phyloP scores from a whole-genome alignment of 2,888 invertebrate genomes.

The Polyploca ridens region DNA sequence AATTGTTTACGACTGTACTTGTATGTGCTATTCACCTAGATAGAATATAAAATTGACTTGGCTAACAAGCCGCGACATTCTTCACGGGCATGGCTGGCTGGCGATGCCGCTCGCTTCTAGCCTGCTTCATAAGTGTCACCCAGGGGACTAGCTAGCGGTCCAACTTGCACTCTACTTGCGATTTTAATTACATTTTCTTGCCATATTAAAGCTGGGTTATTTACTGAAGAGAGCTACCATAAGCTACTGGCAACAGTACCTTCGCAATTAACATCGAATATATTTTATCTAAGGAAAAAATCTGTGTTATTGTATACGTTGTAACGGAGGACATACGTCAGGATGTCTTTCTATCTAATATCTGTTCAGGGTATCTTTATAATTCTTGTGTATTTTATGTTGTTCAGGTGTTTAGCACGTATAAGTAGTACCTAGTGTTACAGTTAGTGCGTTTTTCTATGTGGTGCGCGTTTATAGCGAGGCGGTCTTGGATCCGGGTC shows the following conservation, averaged over 20 bases:
- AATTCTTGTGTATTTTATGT: background rate
- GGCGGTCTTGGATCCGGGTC: constrained; percentile 73
- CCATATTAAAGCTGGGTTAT: constrained; percentile 32
- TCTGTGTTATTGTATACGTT: background rate
- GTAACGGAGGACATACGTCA: too few species aligned
- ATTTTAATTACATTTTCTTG: constrained; percentile 68
- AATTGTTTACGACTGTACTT: background rate
- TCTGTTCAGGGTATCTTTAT: too few species aligned
- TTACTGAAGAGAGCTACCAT: background rate
- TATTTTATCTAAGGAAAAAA: too few species aligned
- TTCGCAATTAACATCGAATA: background rate
- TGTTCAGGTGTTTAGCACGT: background rate
- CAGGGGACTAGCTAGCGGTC: constrained; percentile 55
- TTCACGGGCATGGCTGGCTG: constrained; percentile 45
- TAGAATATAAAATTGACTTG: constrained; percentile 27
- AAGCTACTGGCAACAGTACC: background rate
- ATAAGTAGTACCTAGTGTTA: constrained; percentile 38
- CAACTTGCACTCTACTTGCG: constrained; percentile 75
- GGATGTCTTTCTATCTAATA: too few species aligned
- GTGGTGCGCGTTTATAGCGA: constrained; percentile 47
- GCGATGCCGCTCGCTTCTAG: constrained; percentile 51
- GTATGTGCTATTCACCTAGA: constrained; percentile 36
- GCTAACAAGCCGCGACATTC: constrained; percentile 47
- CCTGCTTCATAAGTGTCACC: constrained; percentile 75
- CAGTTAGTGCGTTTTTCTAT: constrained; percentile 60